A percentile compares a stretch with the other conserved stretches of the same genome.
phyloP scores from a whole-genome alignment of 1,140 invertebrate genomes.

The Doryteuthis pealeii region DNA sequence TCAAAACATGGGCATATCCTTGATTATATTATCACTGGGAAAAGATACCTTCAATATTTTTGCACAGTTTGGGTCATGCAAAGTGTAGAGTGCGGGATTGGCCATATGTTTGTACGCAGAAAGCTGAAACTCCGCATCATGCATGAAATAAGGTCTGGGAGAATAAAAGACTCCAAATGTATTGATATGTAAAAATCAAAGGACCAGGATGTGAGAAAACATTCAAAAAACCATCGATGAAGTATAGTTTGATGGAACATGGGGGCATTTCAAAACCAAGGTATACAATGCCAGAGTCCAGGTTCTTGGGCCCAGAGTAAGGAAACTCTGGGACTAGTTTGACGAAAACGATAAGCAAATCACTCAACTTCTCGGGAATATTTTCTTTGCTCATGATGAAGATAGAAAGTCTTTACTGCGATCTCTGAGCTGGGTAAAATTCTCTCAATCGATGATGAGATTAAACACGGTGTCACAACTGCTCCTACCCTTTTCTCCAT shows the following conservation, averaged over 20 bases:
- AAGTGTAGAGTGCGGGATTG: background rate
- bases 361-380: background rate
- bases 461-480: background rate
- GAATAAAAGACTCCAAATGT: background rate
- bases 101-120: background rate
- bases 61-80: background rate
- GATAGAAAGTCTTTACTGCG: background rate
- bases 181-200: background rate
- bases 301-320: background rate
- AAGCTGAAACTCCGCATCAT: background rate
- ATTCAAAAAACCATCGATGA: background rate
- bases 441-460: background rate
- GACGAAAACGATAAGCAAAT: background rate
- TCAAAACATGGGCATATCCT: too few species aligned
- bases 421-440: background rate
- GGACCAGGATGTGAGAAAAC: background rate
- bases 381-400: background rate
- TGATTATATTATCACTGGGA: background rate
- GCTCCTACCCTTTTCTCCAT: background rate
- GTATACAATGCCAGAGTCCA: background rate
- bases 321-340: background rate
- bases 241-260: background rate
- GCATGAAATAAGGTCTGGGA: background rate
- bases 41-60: background rate
- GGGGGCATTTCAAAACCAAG: background rate